Percentiles rank a stretch among this genome's conserved stretches.
Conservation (phyloP, 2,888 invertebrate species). For the Phaedon cochleariae region DNA sequence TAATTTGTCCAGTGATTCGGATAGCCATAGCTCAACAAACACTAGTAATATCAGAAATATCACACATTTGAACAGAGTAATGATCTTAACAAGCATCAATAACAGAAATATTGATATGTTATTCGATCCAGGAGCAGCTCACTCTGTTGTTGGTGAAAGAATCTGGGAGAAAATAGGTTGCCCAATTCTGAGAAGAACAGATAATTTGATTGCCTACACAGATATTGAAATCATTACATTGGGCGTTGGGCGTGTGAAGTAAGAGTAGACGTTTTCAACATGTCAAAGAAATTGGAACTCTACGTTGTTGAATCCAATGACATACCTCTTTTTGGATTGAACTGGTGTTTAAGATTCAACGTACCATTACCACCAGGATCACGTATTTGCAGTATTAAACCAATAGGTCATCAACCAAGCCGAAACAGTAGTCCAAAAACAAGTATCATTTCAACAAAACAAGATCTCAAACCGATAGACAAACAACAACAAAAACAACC, state of each 20-base stretch:
- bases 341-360: conserved; percentile 24
- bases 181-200: not conserved
- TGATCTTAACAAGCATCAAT: not conserved
- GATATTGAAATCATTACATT: not conserved
- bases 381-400: too few species aligned
- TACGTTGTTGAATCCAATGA: conserved; percentile 22
- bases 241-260: not conserved
- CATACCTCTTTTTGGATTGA: too few species aligned
- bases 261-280: not conserved
- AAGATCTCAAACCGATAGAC: too few species aligned
- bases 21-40: not conserved
- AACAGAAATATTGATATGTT: not conserved
- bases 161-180: not conserved
- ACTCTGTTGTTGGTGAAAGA: not conserved
- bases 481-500: too few species aligned
- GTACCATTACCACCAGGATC: conserved; percentile 28
- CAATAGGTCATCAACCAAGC: too few species aligned
- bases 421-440: too few species aligned
- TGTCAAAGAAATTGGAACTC: too few species aligned
- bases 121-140: not conserved
- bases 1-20: not conserved
- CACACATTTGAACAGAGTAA: not conserved
- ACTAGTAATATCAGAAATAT: not conserved
- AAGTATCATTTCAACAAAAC: too few species aligned
- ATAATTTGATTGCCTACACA: not conserved